These are phyloP conservation scores for Caenorhabditis wallacei DNA, from an alignment of 2,888 invertebrate genomes.

Conservation along the genomic window DNA sequence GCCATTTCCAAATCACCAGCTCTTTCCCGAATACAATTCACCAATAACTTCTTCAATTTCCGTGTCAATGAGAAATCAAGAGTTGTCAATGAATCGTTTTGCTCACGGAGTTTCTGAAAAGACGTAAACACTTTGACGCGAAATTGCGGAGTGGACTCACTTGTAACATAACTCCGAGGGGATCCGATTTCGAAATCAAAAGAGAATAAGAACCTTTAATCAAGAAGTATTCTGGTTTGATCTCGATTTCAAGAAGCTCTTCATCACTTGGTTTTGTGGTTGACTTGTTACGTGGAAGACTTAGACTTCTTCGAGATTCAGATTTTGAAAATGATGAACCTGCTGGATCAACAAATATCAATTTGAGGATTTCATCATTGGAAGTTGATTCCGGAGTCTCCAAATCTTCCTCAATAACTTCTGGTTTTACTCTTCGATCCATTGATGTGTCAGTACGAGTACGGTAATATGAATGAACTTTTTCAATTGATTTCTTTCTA, in stretches of 20 bases:
- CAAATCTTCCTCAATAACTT: constrained; percentile 42
- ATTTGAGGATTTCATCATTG: constrained; percentile 46
- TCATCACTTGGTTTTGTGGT: constrained; percentile 37
- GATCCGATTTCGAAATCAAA: constrained; percentile 63
- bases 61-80: constrained; percentile 61
- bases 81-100: constrained; percentile 49
- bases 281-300: neutral
- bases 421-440: constrained; percentile 36
- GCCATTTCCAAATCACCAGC: constrained; percentile 47
- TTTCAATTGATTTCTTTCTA: constrained; percentile 49
- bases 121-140: constrained; percentile 39
- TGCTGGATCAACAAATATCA: constrained; percentile 44
- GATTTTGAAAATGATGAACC: constrained; percentile 28
- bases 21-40: constrained; percentile 60
- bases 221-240: constrained; percentile 62
- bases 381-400: neutral
- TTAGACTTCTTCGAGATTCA: constrained; percentile 21
- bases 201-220: constrained; percentile 69
- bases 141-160: constrained; percentile 22
- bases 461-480: constrained; percentile 53
- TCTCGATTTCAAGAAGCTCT: constrained; percentile 57
- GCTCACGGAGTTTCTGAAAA: constrained; percentile 58
- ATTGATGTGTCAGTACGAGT: constrained; percentile 57
- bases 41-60: constrained; percentile 60
- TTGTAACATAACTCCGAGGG: constrained; percentile 55